Evolutionary conservation across 2,888 invertebrate species (phyloP).

Genomic region (Lamproptera curius): DNA sequence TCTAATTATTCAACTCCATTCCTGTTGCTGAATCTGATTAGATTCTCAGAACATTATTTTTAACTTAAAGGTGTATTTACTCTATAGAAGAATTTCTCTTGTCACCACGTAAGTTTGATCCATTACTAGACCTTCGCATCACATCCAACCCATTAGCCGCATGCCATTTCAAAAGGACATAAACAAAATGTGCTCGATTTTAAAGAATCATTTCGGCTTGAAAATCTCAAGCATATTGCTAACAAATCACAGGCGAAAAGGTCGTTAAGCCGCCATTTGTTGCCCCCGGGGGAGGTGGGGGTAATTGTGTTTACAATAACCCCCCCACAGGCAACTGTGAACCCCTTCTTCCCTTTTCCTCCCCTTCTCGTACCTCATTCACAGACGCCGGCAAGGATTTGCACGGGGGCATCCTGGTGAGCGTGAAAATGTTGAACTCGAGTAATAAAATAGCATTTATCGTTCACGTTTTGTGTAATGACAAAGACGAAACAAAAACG

Average conservation of each 20-base stretch:
- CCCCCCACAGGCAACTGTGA: constrained; percentile 32
- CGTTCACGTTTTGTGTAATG: no score
- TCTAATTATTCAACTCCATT: no score
- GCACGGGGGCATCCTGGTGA: constrained; percentile 55
- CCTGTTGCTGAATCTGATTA: no score
- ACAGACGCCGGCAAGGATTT: constrained; percentile 63
- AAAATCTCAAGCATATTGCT: constrained; percentile 75
- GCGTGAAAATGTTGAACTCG: constrained; percentile 23
- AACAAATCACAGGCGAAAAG: constrained; percentile 75
- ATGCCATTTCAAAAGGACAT: not conserved
- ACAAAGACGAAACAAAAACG: no score
- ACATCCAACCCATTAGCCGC: no score
- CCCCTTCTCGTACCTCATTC: constrained; percentile 71
- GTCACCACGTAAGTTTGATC: no score
- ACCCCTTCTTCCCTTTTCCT: constrained; percentile 55
- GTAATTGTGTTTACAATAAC: constrained; percentile 70
- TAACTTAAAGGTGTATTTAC: no score
- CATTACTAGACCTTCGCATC: no score
- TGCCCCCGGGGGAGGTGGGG: constrained; percentile 49
- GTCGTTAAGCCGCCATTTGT: constrained; percentile 75
- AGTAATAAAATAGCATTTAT: constrained; percentile 1
- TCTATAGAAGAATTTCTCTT: no score
- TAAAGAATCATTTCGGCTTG: constrained; percentile 53
- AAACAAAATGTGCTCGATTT: constrained; percentile 15
- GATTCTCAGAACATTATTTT: no score